Evolutionary conservation across 2,797 vertebrate genomes (phyloP), one percentile per base, ranked within the genome.

Genomic region (Diplodus puntazzo): DNA sequence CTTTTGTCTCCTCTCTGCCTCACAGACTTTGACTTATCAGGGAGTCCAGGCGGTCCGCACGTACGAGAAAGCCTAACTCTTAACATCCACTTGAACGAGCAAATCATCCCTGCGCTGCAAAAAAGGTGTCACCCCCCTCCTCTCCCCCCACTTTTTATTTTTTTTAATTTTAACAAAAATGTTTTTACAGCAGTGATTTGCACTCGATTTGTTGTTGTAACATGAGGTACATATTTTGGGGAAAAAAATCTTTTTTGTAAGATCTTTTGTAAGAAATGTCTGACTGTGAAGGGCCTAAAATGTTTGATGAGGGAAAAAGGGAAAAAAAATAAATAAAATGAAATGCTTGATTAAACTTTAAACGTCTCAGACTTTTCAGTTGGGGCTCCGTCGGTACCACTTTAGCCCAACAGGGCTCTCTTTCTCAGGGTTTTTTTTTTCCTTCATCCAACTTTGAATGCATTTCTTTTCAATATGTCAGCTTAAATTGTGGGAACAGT

Each of bases 11-110:
- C 39, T 80, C 62, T 82, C 55, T 73, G 63, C 66, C 88, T 91
- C 68, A 59, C 95, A 99, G 98, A 98, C 96, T 66, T 95, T 99
- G 80, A 96, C 92, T 54, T 98, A 96, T 84, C 97, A 96, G 61
- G 97, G 97, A 30, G 94, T 97, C 81, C 93, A 97, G 89, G 96
- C 97, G 1, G 94, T 98, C 73, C 98, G 98, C 71, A 96, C 96
- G 3, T 99, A 98, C 53, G 98, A 99, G 90, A 99, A 98, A 91
- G 97, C 96, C 3, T 99, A 96, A 94, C 66, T 71, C 60, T 39
- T 39, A 49, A 60, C 23, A 45, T 14, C n/a, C n/a, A 71, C 69
- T 20, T 21, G 30, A 75, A 77, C 54, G 62, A 48, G 81, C 68
- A 80, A 80, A 79, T 87, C 81, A 80, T 81, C 76, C 79, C 73